Evolutionary conservation across 1,140 invertebrate species (phyloP).

Genomic region (Drosophila pachea): DNA sequence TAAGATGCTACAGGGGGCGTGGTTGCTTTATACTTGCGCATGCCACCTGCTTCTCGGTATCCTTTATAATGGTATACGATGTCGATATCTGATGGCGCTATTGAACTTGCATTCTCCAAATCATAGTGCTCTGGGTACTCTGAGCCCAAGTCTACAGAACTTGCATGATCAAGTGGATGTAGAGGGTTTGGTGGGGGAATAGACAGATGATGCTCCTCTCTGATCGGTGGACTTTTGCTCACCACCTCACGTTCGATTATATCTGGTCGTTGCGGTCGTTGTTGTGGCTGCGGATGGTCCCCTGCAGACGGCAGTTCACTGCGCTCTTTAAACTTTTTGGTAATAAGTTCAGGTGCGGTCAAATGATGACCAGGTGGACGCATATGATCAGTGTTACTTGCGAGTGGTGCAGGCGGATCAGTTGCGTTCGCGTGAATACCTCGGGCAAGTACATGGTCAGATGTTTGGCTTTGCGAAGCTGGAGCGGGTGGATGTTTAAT

Average conservation of each 20-base stretch:
- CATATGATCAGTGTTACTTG: constrained; percentile 37
- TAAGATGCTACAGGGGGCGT: constrained; percentile 86
- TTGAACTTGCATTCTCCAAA: constrained; percentile 97
- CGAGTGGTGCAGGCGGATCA: constrained; percentile 75
- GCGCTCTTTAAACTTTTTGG: constrained; percentile 92
- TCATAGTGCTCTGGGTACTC: constrained; percentile 97
- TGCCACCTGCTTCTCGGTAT: constrained; percentile 87
- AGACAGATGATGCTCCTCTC: constrained; percentile 87
- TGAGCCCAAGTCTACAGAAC: constrained; percentile 84
- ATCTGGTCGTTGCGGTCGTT: constrained; percentile 90
- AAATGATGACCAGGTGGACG: constrained; percentile 81
- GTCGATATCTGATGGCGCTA: constrained; percentile 97
- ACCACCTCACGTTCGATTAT: constrained; percentile 94
- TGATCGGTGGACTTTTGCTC: constrained; percentile 86
- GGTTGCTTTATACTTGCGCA: constrained; percentile 90
- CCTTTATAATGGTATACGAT: constrained; percentile 98
- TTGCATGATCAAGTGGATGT: constrained; percentile 84
- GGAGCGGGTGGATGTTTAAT: constrained; percentile 84
- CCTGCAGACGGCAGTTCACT: constrained; percentile 83
- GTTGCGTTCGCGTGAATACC: constrained; percentile 69
- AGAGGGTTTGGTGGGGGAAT: constrained; percentile 83
- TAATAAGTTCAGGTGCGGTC: constrained; percentile 88
- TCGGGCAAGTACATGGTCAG: constrained; percentile 81
- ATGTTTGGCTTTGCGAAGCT: constrained; percentile 79
- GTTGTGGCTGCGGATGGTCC: constrained; percentile 79